Percentiles rank a stretch among this genome's conserved stretches.
Evolutionary conservation across 2,888 invertebrate genomes (phyloP).

Genomic region (Drosophila maculinotata): DNA sequence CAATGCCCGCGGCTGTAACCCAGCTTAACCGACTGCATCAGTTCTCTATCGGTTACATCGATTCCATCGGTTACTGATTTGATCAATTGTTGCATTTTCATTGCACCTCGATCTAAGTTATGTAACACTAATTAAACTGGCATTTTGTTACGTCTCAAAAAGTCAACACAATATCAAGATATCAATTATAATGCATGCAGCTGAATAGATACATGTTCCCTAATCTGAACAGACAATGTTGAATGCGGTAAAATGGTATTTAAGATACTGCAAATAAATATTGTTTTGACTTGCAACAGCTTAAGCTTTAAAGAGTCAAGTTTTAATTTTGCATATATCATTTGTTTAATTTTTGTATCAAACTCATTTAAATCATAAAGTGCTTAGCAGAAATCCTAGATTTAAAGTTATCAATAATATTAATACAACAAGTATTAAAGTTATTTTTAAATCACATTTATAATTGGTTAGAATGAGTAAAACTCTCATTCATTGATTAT

Average conservation of each 20-base stretch:
- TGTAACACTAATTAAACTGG: slow-evolving; percentile 9
- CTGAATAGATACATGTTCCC: background rate
- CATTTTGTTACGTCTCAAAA: slow-evolving; percentile 5
- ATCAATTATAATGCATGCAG: background rate
- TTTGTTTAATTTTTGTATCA: no score
- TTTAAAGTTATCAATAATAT: no score
- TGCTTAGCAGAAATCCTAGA: no score
- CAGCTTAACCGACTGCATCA: no score
- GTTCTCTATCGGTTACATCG: background rate
- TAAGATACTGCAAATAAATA: background rate
- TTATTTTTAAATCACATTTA: no score
- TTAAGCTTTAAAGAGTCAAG: no score
- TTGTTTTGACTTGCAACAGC: background rate
- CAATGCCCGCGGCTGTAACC: slow-evolving; percentile 57
- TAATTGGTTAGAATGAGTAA: no score
- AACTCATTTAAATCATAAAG: no score
- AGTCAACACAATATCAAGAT: slow-evolving; percentile 7
- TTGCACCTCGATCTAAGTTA: background rate
- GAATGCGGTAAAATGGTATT: background rate
- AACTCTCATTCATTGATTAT: no score
- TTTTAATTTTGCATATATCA: no score
- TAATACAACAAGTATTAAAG: no score
- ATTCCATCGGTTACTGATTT: background rate
- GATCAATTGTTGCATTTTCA: background rate
- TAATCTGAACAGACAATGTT: slow-evolving; percentile 5